Percentiles rank a stretch among this genome's conserved stretches.
Conservation (phyloP, 2,113 vertebrate genomes). For the Amblyornis subalaris region DNA sequence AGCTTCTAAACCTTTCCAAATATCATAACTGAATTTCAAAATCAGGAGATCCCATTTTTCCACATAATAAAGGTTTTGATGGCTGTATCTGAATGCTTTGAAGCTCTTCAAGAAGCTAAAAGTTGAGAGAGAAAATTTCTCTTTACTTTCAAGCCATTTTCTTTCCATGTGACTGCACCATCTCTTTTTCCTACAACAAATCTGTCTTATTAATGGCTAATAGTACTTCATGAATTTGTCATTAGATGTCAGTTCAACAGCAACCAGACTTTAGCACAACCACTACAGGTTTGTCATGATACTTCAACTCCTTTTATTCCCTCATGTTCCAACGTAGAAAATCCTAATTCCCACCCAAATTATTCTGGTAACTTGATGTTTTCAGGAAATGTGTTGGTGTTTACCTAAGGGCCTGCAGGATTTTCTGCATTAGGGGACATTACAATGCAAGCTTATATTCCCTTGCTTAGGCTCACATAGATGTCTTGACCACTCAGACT, state of each 20-base stretch:
- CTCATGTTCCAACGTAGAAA: not conserved
- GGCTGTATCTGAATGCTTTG: not conserved
- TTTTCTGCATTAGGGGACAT: not conserved
- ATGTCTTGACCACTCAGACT: not conserved
- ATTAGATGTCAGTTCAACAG: not conserved
- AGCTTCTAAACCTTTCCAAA: slow-evolving; percentile 18
- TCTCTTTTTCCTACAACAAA: not conserved
- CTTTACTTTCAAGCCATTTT: not conserved
- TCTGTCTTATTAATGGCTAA: not conserved
- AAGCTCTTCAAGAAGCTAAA: not conserved
- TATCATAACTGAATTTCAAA: not conserved
- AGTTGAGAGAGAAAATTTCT: not conserved
- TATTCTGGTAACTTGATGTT: not conserved
- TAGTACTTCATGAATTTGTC: not conserved
- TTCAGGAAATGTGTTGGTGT: not conserved
- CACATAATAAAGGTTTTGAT: not conserved
- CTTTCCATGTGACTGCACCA: not conserved
- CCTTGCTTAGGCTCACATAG: not conserved
- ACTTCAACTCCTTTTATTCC: not conserved
- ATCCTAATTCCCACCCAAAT: not conserved
- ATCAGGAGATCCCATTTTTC: not conserved
- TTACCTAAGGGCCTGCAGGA: not conserved
- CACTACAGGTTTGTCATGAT: not conserved
- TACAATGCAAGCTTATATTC: not conserved
- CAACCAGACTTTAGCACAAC: not conserved